These are phyloP conservation scores for Channallabes apus DNA, from an alignment of 2,797 vertebrate species.

Conservation along the genomic window DNA sequence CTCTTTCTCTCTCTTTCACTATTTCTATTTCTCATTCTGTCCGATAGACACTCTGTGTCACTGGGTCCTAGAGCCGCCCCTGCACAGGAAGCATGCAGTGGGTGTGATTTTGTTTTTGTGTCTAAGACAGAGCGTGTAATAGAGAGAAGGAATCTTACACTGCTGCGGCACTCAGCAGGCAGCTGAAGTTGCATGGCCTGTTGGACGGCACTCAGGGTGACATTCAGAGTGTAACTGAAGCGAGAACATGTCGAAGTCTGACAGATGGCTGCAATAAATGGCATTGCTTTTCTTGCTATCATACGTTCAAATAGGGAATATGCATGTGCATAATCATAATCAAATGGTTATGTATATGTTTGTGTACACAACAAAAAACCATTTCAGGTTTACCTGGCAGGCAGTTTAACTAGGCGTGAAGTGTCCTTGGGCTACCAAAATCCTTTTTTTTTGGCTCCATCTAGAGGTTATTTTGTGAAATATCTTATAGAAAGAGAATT, in stretches of 20 bases:
- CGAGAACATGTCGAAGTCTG: neutral
- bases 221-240: constrained; percentile 21
- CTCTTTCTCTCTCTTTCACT: constrained; percentile 26
- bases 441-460: constrained; percentile 23
- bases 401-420: neutral
- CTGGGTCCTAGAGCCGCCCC: constrained; percentile 50
- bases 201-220: constrained; percentile 45
- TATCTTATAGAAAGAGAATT: neutral
- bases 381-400: neutral
- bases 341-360: neutral
- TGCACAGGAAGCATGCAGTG: constrained; percentile 48
- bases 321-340: neutral
- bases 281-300: neutral
- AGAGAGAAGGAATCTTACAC: constrained; percentile 37
- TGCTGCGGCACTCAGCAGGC: constrained; percentile 24
- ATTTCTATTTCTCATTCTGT: constrained; percentile 21
- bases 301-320: neutral
- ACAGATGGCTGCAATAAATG: constrained; percentile 15
- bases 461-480: constrained; percentile 58
- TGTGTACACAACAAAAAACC: neutral
- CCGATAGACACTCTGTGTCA: constrained; percentile 34
- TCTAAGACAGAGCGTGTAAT: constrained; percentile 25
- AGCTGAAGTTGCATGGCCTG: constrained; percentile 42
- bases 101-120: constrained; percentile 43
- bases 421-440: neutral